Evolutionary conservation across 64 coral and sea anemone genomes (phyloP), one percentile per base, ranked within the genome.

Genomic region (Actinia tenebrosa): DNA sequence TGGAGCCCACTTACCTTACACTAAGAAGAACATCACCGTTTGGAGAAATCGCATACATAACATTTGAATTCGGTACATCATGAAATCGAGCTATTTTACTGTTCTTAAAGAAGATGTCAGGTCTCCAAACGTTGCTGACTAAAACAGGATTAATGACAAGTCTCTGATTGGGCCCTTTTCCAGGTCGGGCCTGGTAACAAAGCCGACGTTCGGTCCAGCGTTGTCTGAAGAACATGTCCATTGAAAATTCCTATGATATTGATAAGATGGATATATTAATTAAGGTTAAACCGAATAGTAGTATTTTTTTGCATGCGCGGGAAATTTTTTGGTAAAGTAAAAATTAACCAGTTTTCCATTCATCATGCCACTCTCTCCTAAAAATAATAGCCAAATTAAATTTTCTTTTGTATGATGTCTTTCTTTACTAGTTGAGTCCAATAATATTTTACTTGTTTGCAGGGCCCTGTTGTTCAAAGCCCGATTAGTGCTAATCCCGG

Each of bases 221-320:
- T 42, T 87, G 90, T 58, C 90, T 43, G 30, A 92, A 92, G 52
- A 77, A 87, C 80, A 92, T 92, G 78, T 92, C 90, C 22, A 92
- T 56, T 19, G 90, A 92, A 16, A 92, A 92, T 75, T 92, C 86
- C 90, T 92, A 30, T 45, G 45, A 75, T 9, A 26, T 9, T 19
- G 19, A 44, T 11, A 64, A 69, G 4, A 69, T n/a, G 22, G 9
- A 2, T 23, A 23, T 69, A 75, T 42, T 75, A 66, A 37, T 37
- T 37, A 37, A 37, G 19, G 63, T n/a, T n/a, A 66, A 23, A n/a
- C 19, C 5, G 19, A 5, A 23, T 66, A 66, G 2, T 4, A 8
- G 47, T 5, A 50, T 50, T 50, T 50, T 50, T 50, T 50, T 5
- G 47, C 47, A 50, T 50, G 47, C 4, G 7, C 4, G 47, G 3